Base-by-base conservation (phyloP, 2,797 vertebrate species). In the Pseudotriccus pelzelni region DNA sequence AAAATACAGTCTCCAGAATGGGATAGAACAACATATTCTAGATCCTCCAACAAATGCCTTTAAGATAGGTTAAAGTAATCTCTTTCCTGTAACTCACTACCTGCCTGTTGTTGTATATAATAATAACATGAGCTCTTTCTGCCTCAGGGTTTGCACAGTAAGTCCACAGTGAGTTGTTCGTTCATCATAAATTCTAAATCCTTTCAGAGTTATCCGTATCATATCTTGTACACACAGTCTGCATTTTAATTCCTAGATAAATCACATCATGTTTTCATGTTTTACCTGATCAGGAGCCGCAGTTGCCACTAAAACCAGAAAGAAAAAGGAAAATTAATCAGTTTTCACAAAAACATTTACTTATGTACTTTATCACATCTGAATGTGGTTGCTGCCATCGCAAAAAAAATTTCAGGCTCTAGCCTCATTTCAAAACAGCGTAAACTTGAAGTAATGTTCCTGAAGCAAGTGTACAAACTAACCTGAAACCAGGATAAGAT, bases 251-350 rank as follows among this genome's bases (percentile, higher is more conserved):
- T 73, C 30, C 44, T 72, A 88, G 28, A 69, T 23, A 91, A 88
- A 89, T 62, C 36, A 63, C 43, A 67, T 78, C 97, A 98, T 96
- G 94, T 97, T 98, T 98, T 78, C 97, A 98, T 96, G 94, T 97
- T 98, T 98, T 99, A 99, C 99, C 99, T 99, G 98, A 94, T 98
- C 98, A 90, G 98, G 98, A 85, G 97, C 96, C 96, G 97, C 90
- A 96, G 99, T 98, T 96, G 97, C 98, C 98, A 99, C 98, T 99
- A 98, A 94, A 98, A 98, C 8, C 87, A 96, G 81, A 97, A 97
- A 97, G 91, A 97, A 97, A 97, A 85, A 92, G 83, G 84, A 92
- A 89, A 92, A 96, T 87, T 70, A 94, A 94, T 90, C n/a, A 81
- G 12, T 84, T 53, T 96, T 66, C 59, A 73, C 25, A 34, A 52